Base-by-base conservation (phyloP, 2,888 invertebrate genomes). In the Drosophila paramelanica region DNA sequence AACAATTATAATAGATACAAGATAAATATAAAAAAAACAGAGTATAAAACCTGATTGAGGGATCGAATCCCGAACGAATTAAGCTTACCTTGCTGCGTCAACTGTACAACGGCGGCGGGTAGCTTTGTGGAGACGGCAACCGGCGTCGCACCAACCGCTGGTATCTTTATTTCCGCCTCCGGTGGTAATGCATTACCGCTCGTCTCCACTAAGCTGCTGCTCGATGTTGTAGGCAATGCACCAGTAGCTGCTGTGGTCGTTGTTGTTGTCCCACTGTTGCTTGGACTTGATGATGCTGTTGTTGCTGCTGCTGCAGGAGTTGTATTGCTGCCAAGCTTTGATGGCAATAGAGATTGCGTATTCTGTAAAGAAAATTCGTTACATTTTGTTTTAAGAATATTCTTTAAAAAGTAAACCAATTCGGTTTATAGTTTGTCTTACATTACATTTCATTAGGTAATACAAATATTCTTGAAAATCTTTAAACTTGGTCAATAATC, bases 21-120 rank as follows among this genome's bases (percentile, higher is more conserved):
- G 56, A 74, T 56, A 55, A 52, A 74, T 56, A 55, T 67, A 41
- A 33, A 41, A 53, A n/a, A 55, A 23, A 4, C 17, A 0, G 13
- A 39, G 11, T 43, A 45, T 13, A 14, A 59, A 31, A 51, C 45
- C 49, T 46, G 42, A 36, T 25, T 25, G 10, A 42, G 3, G 8
- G 0, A 43, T 25, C 7, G 20, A 25, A 56, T 25, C 23, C 41
- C 17, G 14, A 58, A 68, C 49, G 8, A 41, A 17, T 58, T 36
- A 20, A 23, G 60, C 83, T 90, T 92, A 94, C 94, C 94, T 93
- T 94, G 94, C 86, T 94, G 94, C 72, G 92, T 93, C 67, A 95
- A 93, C 88, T 95, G 94, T 58, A 94, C 94, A 68, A 95, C 94
- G 56, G 94, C 94, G 52, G 94, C 94, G 50, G 95, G 94, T 67